Conservation (phyloP, 2,888 invertebrate species). For the Trichogramma evanescens region DNA sequence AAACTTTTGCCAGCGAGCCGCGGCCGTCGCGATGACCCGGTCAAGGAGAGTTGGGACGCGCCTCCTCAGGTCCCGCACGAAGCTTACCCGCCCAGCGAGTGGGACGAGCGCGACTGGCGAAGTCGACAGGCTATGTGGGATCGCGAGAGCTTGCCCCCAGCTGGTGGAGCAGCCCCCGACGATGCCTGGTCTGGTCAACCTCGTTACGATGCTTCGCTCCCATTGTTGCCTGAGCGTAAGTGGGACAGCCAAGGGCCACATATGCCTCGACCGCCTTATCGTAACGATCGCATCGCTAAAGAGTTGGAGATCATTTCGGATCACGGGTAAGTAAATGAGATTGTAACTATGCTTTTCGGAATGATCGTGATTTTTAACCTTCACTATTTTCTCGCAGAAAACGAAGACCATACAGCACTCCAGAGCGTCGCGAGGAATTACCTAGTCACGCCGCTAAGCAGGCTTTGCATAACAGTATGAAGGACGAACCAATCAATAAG, state of each 20-base stretch:
- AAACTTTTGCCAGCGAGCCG: slow-evolving; percentile 11
- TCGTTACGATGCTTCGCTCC: slow-evolving; percentile 40
- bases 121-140: slow-evolving; percentile 41
- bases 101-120: slow-evolving; percentile 45
- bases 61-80: slow-evolving; percentile 29
- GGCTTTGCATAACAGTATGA: slow-evolving; percentile 43
- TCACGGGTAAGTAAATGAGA: slow-evolving; percentile 26
- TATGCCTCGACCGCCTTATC: slow-evolving; percentile 35
- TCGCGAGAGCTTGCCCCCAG: slow-evolving; percentile 41
- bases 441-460: slow-evolving; percentile 37
- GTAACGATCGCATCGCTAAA: slow-evolving; percentile 39
- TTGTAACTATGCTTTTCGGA: background rate
- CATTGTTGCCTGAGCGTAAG: slow-evolving; percentile 38
- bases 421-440: slow-evolving; percentile 39
- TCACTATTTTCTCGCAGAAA: slow-evolving; percentile 30
- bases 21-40: background rate
- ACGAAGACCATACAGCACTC: slow-evolving; percentile 35
- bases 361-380: background rate
- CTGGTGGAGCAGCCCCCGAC: slow-evolving; percentile 41
- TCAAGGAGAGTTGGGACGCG: slow-evolving; percentile 7
- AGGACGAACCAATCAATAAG: slow-evolving; percentile 45
- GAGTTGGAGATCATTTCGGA: slow-evolving; percentile 36
- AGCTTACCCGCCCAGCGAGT: slow-evolving; percentile 31
- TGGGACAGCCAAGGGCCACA: slow-evolving; percentile 43
- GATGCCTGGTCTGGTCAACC: slow-evolving; percentile 39